phyloP scores from a whole-genome alignment of 2,888 invertebrate genomes.

The Neoitamus cyanurus region DNA sequence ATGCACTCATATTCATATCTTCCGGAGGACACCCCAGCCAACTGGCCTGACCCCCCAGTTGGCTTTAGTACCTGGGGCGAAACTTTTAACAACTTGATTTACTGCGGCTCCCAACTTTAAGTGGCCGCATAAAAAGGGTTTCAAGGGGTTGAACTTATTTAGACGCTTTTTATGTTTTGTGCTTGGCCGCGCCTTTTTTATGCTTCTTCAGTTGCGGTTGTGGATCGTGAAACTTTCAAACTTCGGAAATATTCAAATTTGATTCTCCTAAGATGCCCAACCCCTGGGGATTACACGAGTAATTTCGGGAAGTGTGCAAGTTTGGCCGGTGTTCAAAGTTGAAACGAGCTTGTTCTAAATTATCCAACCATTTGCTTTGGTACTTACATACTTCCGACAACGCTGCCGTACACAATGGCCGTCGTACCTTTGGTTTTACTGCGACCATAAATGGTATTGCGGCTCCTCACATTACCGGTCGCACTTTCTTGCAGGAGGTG shows the following conservation, averaged over 20 bases:
- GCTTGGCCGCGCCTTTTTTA: constrained; percentile 6
- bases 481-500: neutral
- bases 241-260: neutral
- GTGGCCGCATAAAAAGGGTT: neutral
- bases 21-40: neutral
- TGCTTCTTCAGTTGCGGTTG: neutral
- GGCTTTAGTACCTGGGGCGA: constrained; percentile 20
- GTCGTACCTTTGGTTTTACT: neutral
- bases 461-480: neutral
- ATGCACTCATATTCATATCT: constrained; percentile 24
- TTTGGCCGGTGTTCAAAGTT: neutral
- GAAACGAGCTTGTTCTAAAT: neutral
- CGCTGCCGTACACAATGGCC: neutral
- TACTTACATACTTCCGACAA: neutral
- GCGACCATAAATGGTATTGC: neutral
- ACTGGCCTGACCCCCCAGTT: neutral
- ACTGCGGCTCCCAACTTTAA: neutral
- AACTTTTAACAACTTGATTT: constrained; percentile 35
- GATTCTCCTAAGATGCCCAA: neutral
- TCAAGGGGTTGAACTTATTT: constrained; percentile 7
- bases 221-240: constrained; percentile 5
- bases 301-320: neutral
- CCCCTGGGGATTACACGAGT: neutral
- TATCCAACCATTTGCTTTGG: neutral
- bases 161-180: constrained; percentile 5